A percentile compares a stretch with the other conserved stretches of the same genome.
These are phyloP conservation scores for Diabrotica undecimpunctata DNA, from an alignment of 1,140 invertebrate genomes.

Conservation along the genomic window DNA sequence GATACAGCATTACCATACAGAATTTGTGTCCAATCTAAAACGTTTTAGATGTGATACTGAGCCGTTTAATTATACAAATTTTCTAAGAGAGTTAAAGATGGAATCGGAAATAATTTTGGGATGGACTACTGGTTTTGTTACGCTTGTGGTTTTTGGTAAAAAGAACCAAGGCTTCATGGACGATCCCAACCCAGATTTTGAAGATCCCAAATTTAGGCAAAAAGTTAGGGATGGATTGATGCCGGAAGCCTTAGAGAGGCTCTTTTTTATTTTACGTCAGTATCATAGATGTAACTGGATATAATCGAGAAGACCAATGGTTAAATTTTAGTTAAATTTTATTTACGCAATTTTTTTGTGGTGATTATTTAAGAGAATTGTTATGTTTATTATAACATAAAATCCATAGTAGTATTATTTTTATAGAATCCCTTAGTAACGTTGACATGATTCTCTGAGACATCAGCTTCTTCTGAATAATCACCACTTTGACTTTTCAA, in stretches of 20 bases:
- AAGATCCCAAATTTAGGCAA: background rate
- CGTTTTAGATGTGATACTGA: slow-evolving; percentile 14
- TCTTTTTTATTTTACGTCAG: background rate
- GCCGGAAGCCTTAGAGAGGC: background rate
- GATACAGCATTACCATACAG: slow-evolving; percentile 50
- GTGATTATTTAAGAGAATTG: too few species aligned
- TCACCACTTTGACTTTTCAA: too few species aligned
- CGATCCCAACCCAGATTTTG: background rate
- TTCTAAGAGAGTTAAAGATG: slow-evolving; percentile 18
- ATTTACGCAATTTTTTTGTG: too few species aligned
- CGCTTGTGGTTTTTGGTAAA: background rate
- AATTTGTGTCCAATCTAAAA: slow-evolving; percentile 41
- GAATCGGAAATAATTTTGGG: background rate
- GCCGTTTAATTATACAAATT: slow-evolving; percentile 18
- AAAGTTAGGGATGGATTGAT: background rate
- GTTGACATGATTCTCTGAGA: too few species aligned
- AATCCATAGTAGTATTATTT: too few species aligned
- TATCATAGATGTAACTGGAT: background rate
- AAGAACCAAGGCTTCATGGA: background rate
- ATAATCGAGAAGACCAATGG: background rate
- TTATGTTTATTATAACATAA: too few species aligned
- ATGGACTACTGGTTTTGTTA: background rate
- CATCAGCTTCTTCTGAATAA: too few species aligned
- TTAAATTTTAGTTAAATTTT: too few species aligned
- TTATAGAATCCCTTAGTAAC: too few species aligned